phyloP scores from a whole-genome alignment of 2,888 invertebrate genomes.

The Lasioglossum calceatum region DNA sequence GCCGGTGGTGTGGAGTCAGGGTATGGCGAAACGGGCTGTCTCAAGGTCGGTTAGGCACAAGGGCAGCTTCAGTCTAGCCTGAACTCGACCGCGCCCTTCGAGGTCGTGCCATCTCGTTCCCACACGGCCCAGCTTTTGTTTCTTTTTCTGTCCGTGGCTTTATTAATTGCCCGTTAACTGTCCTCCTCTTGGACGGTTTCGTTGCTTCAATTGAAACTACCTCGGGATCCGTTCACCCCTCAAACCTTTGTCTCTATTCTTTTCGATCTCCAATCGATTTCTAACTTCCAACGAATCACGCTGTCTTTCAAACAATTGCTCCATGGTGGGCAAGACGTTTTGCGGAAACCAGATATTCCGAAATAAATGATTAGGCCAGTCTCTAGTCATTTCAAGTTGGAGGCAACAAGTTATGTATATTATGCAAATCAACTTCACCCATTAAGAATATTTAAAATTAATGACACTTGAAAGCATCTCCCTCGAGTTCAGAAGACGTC shows the following conservation, averaged over 20 bases:
- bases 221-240: neutral
- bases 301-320: neutral
- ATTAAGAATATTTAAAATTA: too few species aligned
- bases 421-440: too few species aligned
- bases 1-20: conserved; percentile 52
- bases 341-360: too few species aligned
- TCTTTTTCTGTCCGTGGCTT: conserved; percentile 23
- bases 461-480: too few species aligned
- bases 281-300: neutral
- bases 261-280: neutral
- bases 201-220: conserved; percentile 26
- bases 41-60: conserved; percentile 82
- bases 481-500: too few species aligned
- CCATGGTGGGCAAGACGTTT: too few species aligned
- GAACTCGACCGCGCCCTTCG: conserved; percentile 82
- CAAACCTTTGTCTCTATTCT: neutral
- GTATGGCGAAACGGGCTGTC: conserved; percentile 76
- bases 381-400: too few species aligned
- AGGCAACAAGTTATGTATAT: too few species aligned
- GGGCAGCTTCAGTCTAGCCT: conserved; percentile 82
- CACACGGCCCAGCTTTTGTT: conserved; percentile 54
- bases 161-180: conserved; percentile 55
- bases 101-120: conserved; percentile 78
- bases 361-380: neutral
- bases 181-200: neutral